Evolutionary conservation across 1,140 invertebrate species (phyloP).

Genomic region (Parasteatoda tepidariorum): DNA sequence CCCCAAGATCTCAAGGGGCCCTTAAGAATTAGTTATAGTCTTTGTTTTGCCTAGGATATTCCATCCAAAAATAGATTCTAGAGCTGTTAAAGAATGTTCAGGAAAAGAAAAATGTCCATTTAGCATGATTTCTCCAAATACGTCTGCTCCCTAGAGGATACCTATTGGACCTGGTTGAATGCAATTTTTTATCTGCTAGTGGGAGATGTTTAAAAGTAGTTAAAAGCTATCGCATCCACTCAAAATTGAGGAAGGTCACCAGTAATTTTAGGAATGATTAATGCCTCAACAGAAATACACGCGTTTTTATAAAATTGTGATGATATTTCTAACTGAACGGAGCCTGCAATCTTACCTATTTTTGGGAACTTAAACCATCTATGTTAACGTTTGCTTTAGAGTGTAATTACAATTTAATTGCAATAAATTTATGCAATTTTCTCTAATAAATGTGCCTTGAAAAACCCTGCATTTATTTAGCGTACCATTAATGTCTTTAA

Average conservation of each 20-base stretch:
- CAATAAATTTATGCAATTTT: neutral
- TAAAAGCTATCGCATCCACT: neutral
- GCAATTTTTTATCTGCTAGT: slow-evolving; percentile 14
- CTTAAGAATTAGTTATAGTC: neutral
- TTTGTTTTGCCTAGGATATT: neutral
- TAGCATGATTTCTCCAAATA: neutral
- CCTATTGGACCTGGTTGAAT: neutral
- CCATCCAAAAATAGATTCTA: neutral
- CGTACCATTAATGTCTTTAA: no score
- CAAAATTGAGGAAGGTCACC: neutral
- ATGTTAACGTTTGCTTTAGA: no score
- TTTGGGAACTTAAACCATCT: no score
- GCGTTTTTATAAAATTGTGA: neutral
- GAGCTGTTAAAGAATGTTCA: neutral
- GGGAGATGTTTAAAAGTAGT: neutral
- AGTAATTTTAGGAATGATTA: neutral
- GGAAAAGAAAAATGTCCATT: neutral
- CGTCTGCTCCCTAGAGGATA: slow-evolving; percentile 15
- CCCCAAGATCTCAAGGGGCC: no score
- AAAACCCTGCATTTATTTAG: neutral
- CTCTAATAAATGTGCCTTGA: neutral
- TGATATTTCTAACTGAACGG: neutral
- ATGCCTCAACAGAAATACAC: no score
- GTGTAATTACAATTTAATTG: neutral
- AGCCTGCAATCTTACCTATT: neutral